Base-by-base conservation (phyloP, 1,140 invertebrate genomes). In the Penaeus chinensis region DNA sequence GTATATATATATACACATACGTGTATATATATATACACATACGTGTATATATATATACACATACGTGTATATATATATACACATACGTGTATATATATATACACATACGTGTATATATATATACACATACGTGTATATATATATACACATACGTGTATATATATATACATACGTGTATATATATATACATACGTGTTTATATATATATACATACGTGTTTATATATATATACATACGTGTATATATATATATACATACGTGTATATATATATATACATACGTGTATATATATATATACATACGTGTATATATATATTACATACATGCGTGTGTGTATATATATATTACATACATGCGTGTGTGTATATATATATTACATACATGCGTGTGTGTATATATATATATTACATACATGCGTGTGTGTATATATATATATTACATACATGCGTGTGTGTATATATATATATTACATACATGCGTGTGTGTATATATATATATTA, bases 201-300 rank as follows among this genome's bases (percentile, higher is more conserved):
- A 69, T 69, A 69, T 69, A 18, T 69, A 24, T 69, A 24, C 27
- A 69, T 69, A 69, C 27, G 27, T 69, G 27, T 69, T n/a, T 69
- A 18, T 69, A 69, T 69, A 69, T 69, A 69, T 69, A 69, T 69
- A 69, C 27, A 69, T 69, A 18, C 27, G 27, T 69, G 27, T 69
- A 69, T 69, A 69, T 69, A 18, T 69, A 69, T 69, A 69, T 69
- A 69, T 69, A 69, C 27, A 69, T 69, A 69, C 27, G 27, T 69
- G 27, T 69, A 69, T 69, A 69, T 69, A 69, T 69, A 69, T 69
- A 69, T 69, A 69, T 69, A 18, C 27, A 69, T 69, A 18, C 27
- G 18, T 69, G 18, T 69, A 18, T 69, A 69, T 18, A 69, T 69
- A 24, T 24, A 69, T 5, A 24, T 16, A 20, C 27, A n/a, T n/a